These are phyloP conservation scores for Meteorus cinctellus DNA, from an alignment of 2,888 invertebrate genomes.

Conservation along the genomic window DNA sequence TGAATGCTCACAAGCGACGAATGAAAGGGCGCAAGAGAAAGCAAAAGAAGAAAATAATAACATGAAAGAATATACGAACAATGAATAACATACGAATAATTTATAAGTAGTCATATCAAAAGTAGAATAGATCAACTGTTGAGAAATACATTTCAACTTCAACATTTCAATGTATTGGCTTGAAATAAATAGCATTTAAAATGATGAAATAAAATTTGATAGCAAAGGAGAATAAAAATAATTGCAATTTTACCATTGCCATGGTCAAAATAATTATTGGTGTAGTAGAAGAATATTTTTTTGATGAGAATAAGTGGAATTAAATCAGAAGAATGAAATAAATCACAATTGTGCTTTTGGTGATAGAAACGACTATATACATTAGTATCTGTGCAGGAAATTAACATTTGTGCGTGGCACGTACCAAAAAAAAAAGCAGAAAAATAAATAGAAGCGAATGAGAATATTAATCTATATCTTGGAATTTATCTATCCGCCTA, in stretches of 20 bases:
- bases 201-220: too few species aligned
- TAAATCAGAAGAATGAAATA: not conserved
- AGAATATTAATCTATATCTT: constrained; percentile 3
- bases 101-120: constrained; percentile 2
- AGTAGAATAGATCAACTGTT: not conserved
- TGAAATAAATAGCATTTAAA: too few species aligned
- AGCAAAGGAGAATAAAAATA: too few species aligned
- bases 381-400: not conserved
- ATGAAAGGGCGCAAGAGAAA: constrained; percentile 19
- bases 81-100: constrained; percentile 25
- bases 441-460: not conserved
- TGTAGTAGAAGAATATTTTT: too few species aligned
- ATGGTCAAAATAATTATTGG: too few species aligned
- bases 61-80: constrained; percentile 12
- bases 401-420: constrained; percentile 18
- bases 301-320: constrained; percentile 17
- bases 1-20: constrained; percentile 11
- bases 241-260: too few species aligned
- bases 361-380: not conserved
- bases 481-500: not conserved
- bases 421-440: not conserved
- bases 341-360: not conserved
- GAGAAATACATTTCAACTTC: too few species aligned
- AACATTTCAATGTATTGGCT: too few species aligned
- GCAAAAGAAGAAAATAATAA: constrained; percentile 6